Base-by-base conservation (phyloP, 2,113 vertebrate species). In the Malurus melanocephalus region DNA sequence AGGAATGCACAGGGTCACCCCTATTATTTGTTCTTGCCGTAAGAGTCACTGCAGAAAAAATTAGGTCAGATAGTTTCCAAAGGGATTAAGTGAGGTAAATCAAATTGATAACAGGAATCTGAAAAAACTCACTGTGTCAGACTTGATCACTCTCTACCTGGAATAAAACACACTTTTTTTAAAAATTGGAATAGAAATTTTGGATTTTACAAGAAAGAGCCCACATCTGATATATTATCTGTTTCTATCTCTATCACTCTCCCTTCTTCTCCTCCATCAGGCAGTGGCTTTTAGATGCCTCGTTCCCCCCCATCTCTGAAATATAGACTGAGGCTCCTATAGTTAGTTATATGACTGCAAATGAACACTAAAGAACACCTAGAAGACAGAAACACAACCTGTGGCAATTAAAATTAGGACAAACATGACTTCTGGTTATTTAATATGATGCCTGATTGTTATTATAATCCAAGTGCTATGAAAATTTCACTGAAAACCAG, bases 31-130 rank as follows among this genome's bases (percentile, higher is more conserved):
- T 79, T 94, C 92, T 80, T 87, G 71, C 78, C 0, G 0, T 84
- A 87, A 84, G 83, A 96, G 64, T 59, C 66, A 79, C 23, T 79
- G 78, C 86, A 88, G 90, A 87, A 93, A 91, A 90, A 95, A 94
- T 38, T 93, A 93, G 90, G 93, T 93, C 95, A 94, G 78, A 90
- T 68, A 69, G 77, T 85, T 95, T 95, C 75, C 80, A 90, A 86
- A 81, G 90, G 83, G 86, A 94, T 93, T 96, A 91, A 88, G 61
- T 79, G 72, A 96, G 80, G 74, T 94, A 90, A 92, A 93, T 89
- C 91, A 92, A 91, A 94, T 52, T 90, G 83, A 87, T 95, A 95
- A 92, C 60, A 88, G 80, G 64, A 79, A 42, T 48, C 51, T 72
- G 73, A 84, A 81, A 91, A 88, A 86, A 52, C 16, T 86, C 53